Evolutionary conservation across 2,888 invertebrate species (phyloP).

Genomic region (Tortrix viridana): DNA sequence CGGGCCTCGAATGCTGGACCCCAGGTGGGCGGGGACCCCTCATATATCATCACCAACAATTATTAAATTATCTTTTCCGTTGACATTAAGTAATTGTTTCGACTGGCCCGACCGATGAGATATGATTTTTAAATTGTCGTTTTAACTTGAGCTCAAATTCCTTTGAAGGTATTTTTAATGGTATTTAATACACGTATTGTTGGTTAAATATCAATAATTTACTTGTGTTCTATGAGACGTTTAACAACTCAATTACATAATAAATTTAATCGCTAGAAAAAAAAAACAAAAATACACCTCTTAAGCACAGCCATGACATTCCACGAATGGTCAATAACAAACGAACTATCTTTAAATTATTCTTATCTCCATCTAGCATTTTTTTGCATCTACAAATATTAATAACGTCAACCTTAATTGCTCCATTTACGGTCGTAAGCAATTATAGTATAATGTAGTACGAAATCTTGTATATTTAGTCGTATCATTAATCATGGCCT

Average conservation of each 20-base stretch:
- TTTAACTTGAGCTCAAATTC: slow-evolving; percentile 61
- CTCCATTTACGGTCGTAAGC: slow-evolving; percentile 49
- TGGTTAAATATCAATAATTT: slow-evolving; percentile 34
- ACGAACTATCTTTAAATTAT: too few species aligned
- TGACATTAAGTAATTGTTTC: slow-evolving; percentile 84
- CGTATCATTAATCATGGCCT: slow-evolving; percentile 69
- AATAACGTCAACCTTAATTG: slow-evolving; percentile 53
- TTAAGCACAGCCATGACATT: not conserved
- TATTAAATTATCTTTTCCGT: slow-evolving; percentile 84
- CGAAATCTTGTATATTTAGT: slow-evolving; percentile 63
- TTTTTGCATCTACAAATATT: slow-evolving; percentile 39
- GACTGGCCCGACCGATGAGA: slow-evolving; percentile 63
- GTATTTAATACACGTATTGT: slow-evolving; percentile 47
- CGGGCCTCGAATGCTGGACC: slow-evolving; percentile 77
- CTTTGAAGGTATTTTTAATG: slow-evolving; percentile 56
- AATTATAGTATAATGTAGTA: slow-evolving; percentile 62
- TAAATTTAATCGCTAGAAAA: slow-evolving; percentile 8
- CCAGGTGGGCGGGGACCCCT: slow-evolving; percentile 78
- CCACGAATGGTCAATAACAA: not conserved
- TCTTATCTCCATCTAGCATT: not conserved
- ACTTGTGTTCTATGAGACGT: slow-evolving; percentile 14
- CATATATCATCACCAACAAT: slow-evolving; percentile 80
- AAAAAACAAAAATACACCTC: not conserved
- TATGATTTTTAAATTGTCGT: slow-evolving; percentile 70
- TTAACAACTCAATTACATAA: slow-evolving; percentile 33